Evolutionary conservation across 2,797 vertebrate species (phyloP).

Genomic region (Gephyroberyx darwinii): DNA sequence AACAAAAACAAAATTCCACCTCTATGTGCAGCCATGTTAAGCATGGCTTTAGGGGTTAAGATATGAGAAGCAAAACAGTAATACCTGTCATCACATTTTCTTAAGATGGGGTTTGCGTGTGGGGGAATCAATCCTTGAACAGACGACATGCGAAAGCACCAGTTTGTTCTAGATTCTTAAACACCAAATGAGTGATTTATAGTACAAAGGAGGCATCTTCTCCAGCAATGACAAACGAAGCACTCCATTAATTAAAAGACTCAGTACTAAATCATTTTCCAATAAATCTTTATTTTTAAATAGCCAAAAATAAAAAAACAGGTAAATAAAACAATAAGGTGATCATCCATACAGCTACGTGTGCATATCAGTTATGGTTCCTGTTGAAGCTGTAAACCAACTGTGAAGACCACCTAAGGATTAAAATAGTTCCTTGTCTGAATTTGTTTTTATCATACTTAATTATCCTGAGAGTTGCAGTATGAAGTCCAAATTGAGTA

Average conservation of each 20-base stretch:
- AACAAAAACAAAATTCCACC: too few relatives aligned
- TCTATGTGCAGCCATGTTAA: too few relatives aligned
- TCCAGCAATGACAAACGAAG: not conserved
- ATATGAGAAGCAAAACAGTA: too few relatives aligned
- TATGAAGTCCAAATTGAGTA: slow-evolving; percentile 68
- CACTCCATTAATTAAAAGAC: not conserved
- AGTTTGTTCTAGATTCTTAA: too few relatives aligned
- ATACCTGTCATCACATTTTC: too few relatives aligned
- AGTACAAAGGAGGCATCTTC: not conserved
- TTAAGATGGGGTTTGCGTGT: too few relatives aligned
- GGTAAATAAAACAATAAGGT: slow-evolving; percentile 73
- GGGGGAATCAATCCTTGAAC: too few relatives aligned
- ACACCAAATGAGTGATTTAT: too few relatives aligned
- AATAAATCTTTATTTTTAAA: slow-evolving; percentile 86
- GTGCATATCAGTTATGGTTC: slow-evolving; percentile 77
- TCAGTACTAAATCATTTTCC: slow-evolving; percentile 46
- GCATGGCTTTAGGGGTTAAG: too few relatives aligned
- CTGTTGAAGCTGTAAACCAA: slow-evolving; percentile 75
- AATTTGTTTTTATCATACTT: slow-evolving; percentile 47
- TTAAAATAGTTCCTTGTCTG: slow-evolving; percentile 51
- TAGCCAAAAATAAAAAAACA: slow-evolving; percentile 81
- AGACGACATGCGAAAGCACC: too few relatives aligned
- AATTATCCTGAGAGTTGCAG: slow-evolving; percentile 79
- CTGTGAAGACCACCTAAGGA: slow-evolving; percentile 64
- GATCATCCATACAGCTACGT: slow-evolving; percentile 78